Conservation (phyloP, 2,797 vertebrate genomes). For the Telmatherina bonti region DNA sequence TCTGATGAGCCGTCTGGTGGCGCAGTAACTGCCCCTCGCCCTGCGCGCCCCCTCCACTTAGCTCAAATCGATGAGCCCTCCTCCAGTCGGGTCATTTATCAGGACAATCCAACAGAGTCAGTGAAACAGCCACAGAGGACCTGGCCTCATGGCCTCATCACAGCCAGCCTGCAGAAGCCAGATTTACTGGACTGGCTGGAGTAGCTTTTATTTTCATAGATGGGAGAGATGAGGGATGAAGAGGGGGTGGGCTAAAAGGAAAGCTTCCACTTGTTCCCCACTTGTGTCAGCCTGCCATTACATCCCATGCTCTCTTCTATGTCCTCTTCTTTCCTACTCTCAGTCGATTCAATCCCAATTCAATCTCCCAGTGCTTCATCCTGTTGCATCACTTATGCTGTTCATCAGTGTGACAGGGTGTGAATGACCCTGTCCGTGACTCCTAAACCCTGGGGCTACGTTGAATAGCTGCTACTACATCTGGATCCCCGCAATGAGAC, state of each 20-base stretch:
- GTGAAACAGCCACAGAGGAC: conserved; percentile 74
- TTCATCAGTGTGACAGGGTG: conserved; percentile 79
- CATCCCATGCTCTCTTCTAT: conserved; percentile 36
- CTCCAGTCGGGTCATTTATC: conserved; percentile 76
- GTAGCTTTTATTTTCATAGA: conserved; percentile 65
- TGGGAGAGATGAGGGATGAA: conserved; percentile 40
- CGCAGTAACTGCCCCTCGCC: conserved; percentile 49
- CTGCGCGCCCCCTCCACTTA: conserved; percentile 66
- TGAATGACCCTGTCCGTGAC: conserved; percentile 78
- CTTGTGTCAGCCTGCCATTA: conserved; percentile 22
- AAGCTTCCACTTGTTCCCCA: conserved; percentile 28
- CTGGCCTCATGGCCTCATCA: conserved; percentile 59
- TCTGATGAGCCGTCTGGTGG: conserved; percentile 55
- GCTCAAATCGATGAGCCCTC: conserved; percentile 80
- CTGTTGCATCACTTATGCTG: conserved; percentile 75
- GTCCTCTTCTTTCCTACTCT: conserved; percentile 43
- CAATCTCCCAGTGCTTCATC: conserved; percentile 71
- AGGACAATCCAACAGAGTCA: conserved; percentile 62
- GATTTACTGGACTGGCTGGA: conserved; percentile 70
- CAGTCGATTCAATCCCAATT: conserved; percentile 78
- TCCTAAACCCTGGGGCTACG: conserved; percentile 71
- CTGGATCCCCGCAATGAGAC: conserved; percentile 61
- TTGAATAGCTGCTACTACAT: conserved; percentile 70
- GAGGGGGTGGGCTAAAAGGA: conserved; percentile 32
- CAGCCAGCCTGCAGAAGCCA: conserved; percentile 52